Conservation (phyloP, 2,888 invertebrate species). For the Mayetiola destructor region DNA sequence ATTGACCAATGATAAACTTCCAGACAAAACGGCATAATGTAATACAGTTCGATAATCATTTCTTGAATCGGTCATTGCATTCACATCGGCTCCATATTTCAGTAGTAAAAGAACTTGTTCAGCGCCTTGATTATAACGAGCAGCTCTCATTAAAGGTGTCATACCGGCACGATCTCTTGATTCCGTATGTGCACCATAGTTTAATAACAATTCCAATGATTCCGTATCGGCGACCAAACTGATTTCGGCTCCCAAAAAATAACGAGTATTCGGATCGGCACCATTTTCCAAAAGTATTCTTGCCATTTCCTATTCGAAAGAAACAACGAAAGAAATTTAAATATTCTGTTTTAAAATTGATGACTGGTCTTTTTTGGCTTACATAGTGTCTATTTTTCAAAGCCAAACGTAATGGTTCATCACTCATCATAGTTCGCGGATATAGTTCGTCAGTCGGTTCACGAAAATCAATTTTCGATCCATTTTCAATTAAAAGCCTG, state of each 20-base stretch:
- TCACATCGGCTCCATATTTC: constrained; percentile 71
- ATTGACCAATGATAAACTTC: constrained; percentile 58
- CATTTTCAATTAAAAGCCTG: constrained; percentile 55
- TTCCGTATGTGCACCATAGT: constrained; percentile 78
- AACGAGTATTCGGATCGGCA: constrained; percentile 81
- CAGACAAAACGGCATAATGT: constrained; percentile 76
- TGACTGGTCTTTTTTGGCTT: constrained; percentile 20
- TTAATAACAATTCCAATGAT: constrained; percentile 65
- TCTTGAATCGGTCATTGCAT: constrained; percentile 69
- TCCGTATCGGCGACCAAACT: constrained; percentile 72
- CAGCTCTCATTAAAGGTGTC: constrained; percentile 84
- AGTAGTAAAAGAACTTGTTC: constrained; percentile 60
- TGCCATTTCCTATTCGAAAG: constrained; percentile 41
- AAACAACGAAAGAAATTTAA: background rate
- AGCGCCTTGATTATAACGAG: constrained; percentile 60
- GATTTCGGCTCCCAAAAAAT: constrained; percentile 82
- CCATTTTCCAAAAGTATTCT: constrained; percentile 64
- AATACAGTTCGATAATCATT: constrained; percentile 78
- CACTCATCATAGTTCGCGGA: constrained; percentile 58
- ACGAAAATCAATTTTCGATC: constrained; percentile 66
- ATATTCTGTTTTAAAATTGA: background rate
- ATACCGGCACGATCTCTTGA: constrained; percentile 73
- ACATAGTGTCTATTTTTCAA: constrained; percentile 70
- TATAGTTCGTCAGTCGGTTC: constrained; percentile 56
- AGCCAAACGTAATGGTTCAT: constrained; percentile 79